Conservation (phyloP, 2,797 vertebrate species). For the Botia kubotai region DNA sequence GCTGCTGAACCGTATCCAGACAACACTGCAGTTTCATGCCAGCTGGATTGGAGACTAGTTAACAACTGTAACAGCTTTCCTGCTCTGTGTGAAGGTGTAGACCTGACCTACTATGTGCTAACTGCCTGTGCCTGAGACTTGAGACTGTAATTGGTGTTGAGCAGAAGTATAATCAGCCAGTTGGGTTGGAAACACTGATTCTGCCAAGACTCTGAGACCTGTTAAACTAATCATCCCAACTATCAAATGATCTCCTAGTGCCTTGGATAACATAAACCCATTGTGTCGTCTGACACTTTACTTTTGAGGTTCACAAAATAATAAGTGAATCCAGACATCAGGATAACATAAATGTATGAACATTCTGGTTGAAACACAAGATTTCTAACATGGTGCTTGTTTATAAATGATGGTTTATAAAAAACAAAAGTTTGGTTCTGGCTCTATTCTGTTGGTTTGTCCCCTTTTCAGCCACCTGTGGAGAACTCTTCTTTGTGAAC, state of each 20-base stretch:
- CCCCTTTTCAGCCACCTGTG: conserved; percentile 23
- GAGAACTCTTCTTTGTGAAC: neutral
- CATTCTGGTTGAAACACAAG: neutral
- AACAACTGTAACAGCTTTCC: conserved; percentile 36
- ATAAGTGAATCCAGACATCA: neutral
- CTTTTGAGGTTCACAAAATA: neutral
- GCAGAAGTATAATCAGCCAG: conserved; percentile 43
- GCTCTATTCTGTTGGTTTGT: neutral
- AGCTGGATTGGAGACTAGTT: conserved; percentile 28
- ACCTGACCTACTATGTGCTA: conserved; percentile 27
- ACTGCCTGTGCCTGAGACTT: conserved; percentile 29
- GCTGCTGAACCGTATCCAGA: conserved; percentile 30
- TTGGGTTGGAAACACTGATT: neutral
- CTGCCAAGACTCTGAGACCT: conserved; percentile 37
- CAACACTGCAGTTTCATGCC: conserved; percentile 22
- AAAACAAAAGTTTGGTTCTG: neutral
- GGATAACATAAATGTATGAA: neutral
- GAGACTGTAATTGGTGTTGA: conserved; percentile 39
- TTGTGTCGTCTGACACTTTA: neutral
- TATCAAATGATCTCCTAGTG: neutral
- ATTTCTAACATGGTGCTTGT: neutral
- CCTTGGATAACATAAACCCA: neutral
- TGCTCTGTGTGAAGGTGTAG: conserved; percentile 35
- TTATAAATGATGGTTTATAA: neutral
- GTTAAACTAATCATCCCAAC: conserved; percentile 27